Percentiles rank a stretch among this genome's conserved stretches.
phyloP scores from a whole-genome alignment of 2,113 vertebrate genomes.

The Megaptera novaeangliae region DNA sequence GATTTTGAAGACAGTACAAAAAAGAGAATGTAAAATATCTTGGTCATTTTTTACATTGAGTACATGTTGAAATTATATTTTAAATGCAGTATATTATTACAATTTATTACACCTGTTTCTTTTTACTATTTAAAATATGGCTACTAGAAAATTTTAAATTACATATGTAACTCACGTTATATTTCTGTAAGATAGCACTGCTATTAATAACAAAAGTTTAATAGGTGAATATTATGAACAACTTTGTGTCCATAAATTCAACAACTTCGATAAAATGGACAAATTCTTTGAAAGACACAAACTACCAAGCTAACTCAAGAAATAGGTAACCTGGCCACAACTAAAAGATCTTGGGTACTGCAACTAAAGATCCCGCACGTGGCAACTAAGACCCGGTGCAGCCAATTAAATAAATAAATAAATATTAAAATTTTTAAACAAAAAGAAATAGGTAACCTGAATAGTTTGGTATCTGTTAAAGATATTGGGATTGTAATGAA shows the following conservation, averaged over 20 bases:
- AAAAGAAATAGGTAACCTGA: neutral
- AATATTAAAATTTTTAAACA: no score
- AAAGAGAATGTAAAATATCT: neutral
- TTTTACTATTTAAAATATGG: conserved; percentile 2
- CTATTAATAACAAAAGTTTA: neutral
- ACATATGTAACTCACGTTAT: neutral
- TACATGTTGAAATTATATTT: neutral
- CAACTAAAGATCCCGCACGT: no score
- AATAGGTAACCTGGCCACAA: neutral
- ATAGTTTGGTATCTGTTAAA: neutral
- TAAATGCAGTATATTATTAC: neutral
- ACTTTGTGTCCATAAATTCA: neutral
- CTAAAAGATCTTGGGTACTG: no score
- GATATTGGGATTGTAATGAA: neutral
- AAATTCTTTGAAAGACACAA: neutral
- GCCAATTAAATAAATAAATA: no score
- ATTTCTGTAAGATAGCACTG: neutral
- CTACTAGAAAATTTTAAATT: conserved; percentile 19
- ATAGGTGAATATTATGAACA: neutral
- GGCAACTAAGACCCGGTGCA: no score
- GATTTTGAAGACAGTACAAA: neutral
- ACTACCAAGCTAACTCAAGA: neutral
- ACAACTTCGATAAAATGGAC: neutral
- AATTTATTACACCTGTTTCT: neutral
- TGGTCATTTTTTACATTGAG: neutral